Evolutionary conservation across 2,888 invertebrate species (phyloP).

Genomic region (Mayetiola destructor): DNA sequence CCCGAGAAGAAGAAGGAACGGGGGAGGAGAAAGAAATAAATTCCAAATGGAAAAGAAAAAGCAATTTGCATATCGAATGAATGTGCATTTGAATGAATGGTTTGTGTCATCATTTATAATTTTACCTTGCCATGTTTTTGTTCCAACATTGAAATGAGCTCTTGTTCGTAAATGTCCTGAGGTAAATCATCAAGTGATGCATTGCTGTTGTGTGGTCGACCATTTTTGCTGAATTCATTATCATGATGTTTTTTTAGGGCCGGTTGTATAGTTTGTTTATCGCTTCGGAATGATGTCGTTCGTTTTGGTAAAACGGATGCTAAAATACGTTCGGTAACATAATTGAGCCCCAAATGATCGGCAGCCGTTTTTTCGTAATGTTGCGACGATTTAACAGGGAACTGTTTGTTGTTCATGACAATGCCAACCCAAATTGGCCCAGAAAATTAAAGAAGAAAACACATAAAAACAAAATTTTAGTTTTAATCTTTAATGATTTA

Average conservation of each 20-base stretch:
- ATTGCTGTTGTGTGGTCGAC: neutral
- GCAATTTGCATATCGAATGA: neutral
- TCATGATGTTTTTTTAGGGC: neutral
- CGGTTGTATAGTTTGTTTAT: slow-evolving; percentile 14
- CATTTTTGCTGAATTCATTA: neutral
- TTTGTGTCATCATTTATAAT: neutral
- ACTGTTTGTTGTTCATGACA: too few species aligned
- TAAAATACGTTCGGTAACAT: slow-evolving; percentile 25
- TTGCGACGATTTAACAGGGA: slow-evolving; percentile 1
- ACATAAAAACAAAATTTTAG: neutral
- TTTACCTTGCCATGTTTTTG: slow-evolving; percentile 26
- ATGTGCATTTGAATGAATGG: neutral
- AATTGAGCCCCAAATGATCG: slow-evolving; percentile 22
- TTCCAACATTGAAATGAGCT: slow-evolving; percentile 24
- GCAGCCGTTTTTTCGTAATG: slow-evolving; percentile 16
- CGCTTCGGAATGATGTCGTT: slow-evolving; percentile 6
- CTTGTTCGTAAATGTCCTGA: slow-evolving; percentile 24
- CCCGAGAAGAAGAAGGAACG: too few species aligned
- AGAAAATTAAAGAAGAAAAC: too few species aligned
- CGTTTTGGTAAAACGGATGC: slow-evolving; percentile 23
- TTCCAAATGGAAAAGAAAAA: neutral
- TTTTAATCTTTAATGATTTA: too few species aligned
- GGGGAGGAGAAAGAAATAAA: neutral
- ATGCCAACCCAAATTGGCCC: too few species aligned
- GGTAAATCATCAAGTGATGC: slow-evolving; percentile 1